Conservation (phyloP, 2,113 vertebrate genomes). For the Cnemophilus loriae region DNA sequence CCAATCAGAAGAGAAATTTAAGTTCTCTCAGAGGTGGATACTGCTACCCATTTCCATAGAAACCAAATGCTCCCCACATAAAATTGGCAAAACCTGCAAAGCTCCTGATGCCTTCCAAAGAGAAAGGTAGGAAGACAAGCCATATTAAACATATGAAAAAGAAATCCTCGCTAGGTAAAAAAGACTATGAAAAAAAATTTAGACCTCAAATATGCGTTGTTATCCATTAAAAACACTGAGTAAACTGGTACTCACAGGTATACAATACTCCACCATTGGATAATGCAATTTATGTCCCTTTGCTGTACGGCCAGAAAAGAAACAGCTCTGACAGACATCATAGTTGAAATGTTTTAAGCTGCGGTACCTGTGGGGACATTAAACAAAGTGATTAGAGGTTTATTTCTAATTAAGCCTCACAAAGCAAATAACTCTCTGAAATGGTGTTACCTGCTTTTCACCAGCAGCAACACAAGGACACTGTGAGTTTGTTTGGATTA, state of each 20-base stretch:
- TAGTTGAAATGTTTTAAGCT: constrained; percentile 99
- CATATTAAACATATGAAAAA: background rate
- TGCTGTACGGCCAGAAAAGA: constrained; percentile 96
- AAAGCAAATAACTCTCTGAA: background rate
- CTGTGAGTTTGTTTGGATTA: background rate
- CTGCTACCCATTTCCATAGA: background rate
- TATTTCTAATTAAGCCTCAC: background rate
- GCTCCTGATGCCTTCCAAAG: background rate
- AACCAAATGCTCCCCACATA: background rate
- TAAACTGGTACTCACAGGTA: constrained; percentile 82
- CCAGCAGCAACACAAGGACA: background rate
- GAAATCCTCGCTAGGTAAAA: background rate
- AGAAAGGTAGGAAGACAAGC: background rate
- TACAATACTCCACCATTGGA: constrained; percentile 98
- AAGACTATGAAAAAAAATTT: background rate
- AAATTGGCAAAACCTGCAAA: background rate
- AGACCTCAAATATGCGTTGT: background rate
- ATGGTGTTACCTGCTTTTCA: background rate
- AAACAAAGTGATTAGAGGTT: background rate
- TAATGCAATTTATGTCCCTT: constrained; percentile 98
- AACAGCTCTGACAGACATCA: constrained; percentile 97
- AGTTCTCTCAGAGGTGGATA: background rate
- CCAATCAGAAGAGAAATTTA: background rate
- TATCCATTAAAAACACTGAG: background rate
- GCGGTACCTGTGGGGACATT: constrained; percentile 81